Conservation (phyloP, 92 coral and sea anemone species). For the Parazoanthus swiftii region DNA sequence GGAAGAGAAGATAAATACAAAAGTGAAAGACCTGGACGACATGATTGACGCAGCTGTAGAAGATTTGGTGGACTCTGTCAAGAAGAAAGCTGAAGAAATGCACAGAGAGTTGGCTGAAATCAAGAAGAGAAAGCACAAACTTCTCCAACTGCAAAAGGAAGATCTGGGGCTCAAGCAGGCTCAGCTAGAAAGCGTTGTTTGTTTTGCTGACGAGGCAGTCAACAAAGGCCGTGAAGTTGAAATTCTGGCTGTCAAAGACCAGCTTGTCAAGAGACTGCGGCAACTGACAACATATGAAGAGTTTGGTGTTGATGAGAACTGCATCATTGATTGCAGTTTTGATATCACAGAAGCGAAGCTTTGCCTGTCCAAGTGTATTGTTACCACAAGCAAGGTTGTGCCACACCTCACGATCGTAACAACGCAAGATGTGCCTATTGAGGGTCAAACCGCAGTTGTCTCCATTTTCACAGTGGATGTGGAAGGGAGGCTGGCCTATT, state of each 20-base stretch:
- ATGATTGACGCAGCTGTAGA: slow-evolving; percentile 43
- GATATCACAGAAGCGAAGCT: slow-evolving; percentile 46
- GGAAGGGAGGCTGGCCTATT: slow-evolving; percentile 39
- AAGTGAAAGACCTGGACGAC: slow-evolving; percentile 23
- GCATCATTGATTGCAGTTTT: slow-evolving; percentile 48
- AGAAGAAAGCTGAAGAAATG: slow-evolving; percentile 49
- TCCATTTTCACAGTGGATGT: slow-evolving; percentile 25
- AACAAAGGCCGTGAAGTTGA: slow-evolving; percentile 36
- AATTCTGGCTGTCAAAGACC: slow-evolving; percentile 49
- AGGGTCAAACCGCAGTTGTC: slow-evolving; percentile 29
- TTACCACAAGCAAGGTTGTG: slow-evolving; percentile 36
- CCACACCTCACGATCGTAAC: slow-evolving; percentile 43
- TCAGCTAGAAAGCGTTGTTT: slow-evolving; percentile 45
- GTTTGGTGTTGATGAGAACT: slow-evolving; percentile 40
- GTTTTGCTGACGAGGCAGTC: slow-evolving; percentile 52
- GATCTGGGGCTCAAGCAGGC: slow-evolving; percentile 39
- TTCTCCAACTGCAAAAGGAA: slow-evolving; percentile 46
- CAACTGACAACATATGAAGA: slow-evolving; percentile 35
- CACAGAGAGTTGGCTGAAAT: slow-evolving; percentile 37
- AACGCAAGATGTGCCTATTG: slow-evolving; percentile 18
- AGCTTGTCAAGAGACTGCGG: slow-evolving; percentile 40
- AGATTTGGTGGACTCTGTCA: slow-evolving; percentile 30
- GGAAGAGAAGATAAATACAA: slow-evolving; percentile 33
- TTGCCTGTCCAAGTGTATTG: slow-evolving; percentile 30
- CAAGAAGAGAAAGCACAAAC: slow-evolving; percentile 36